These are phyloP conservation scores for Neolamprologus tretocephalus DNA, from an alignment of 2,113 vertebrate genomes.

Conservation along the genomic window DNA sequence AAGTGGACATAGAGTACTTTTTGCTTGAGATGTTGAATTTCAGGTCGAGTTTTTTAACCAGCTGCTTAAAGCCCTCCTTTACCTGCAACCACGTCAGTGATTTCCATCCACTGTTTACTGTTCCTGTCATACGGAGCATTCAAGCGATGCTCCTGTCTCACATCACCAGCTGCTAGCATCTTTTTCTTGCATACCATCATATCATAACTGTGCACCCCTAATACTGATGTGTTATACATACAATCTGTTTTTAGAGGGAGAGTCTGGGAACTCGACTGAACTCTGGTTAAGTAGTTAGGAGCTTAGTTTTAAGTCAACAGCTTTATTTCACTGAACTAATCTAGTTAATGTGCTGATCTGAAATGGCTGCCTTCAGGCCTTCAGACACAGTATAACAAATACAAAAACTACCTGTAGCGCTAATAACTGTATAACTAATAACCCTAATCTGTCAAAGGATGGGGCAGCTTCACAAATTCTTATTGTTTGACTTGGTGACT, in stretches of 20 bases:
- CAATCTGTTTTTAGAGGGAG: not conserved
- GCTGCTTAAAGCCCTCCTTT: not conserved
- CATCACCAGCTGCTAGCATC: not conserved
- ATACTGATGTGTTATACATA: not conserved
- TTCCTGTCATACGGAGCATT: not conserved
- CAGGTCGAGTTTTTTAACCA: not conserved
- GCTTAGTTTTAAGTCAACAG: not conserved
- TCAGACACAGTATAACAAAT: not conserved
- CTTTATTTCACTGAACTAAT: not conserved
- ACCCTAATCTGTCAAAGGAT: not conserved
- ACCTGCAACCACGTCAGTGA: not conserved
- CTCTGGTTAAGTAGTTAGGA: not conserved
- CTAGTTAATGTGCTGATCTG: not conserved
- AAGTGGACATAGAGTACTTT: not conserved
- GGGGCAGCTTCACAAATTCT: not conserved
- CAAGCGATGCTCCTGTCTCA: not conserved
- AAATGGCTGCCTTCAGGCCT: not conserved
- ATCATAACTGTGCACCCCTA: not conserved
- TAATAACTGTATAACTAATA: not conserved
- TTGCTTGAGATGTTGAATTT: not conserved
- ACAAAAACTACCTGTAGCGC: not conserved
- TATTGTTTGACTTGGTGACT: not conserved
- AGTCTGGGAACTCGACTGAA: not conserved
- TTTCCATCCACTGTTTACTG: not conserved
- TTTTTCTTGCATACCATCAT: not conserved